Conservation (phyloP, 2,113 vertebrate genomes). For the Corythaixoides concolor region DNA sequence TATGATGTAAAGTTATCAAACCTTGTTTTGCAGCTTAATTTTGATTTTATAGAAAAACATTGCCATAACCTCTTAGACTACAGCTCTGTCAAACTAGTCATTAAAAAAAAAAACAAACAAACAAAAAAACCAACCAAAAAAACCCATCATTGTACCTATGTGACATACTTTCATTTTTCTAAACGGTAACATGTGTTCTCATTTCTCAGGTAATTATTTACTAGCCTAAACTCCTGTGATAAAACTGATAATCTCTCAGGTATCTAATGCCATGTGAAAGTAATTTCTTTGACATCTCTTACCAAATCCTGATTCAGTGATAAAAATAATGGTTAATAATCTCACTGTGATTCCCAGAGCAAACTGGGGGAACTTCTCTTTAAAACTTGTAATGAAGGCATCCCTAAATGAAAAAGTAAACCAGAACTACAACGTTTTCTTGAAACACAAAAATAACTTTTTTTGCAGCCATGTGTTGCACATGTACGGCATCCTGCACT, state of each 20-base stretch:
- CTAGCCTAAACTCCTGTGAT: background rate
- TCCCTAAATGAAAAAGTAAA: background rate
- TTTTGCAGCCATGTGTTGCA: background rate
- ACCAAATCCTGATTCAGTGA: background rate
- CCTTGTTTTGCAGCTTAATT: background rate
- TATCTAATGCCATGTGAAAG: background rate
- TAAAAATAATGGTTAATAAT: background rate
- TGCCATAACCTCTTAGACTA: background rate
- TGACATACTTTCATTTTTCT: background rate
- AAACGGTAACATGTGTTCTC: background rate
- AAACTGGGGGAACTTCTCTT: background rate
- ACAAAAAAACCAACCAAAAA: too few relatives aligned
- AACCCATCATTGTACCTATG: background rate
- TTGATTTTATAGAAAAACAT: background rate
- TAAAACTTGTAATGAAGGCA: background rate
- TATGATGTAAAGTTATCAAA: background rate
- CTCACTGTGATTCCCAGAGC: background rate
- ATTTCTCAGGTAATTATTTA: background rate
- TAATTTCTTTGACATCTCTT: background rate
- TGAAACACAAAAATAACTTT: background rate
- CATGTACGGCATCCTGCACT: background rate
- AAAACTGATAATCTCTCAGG: background rate
- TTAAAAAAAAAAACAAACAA: background rate
- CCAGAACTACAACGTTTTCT: background rate
- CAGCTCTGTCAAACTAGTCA: background rate